Percentiles rank a stretch among this genome's conserved stretches.
These are phyloP conservation scores for Tinamus major DNA, from an alignment of 2,797 vertebrate genomes.

Conservation along the genomic window DNA sequence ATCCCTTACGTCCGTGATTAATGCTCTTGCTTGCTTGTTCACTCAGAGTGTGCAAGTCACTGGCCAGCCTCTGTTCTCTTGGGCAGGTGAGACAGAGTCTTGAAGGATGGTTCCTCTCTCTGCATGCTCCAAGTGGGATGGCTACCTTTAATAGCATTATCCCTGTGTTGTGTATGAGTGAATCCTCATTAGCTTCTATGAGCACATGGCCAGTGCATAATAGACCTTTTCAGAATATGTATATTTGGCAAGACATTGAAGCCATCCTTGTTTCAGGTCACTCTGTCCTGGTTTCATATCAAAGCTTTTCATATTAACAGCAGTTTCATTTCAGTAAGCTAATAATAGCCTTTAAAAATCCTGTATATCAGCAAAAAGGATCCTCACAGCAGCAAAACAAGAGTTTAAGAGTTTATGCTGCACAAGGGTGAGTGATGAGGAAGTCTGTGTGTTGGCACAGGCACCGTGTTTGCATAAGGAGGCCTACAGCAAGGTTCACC, in stretches of 20 bases:
- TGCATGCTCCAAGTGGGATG: background rate
- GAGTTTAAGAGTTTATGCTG: background rate
- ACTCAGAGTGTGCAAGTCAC: background rate
- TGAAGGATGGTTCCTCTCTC: background rate
- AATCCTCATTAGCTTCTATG: background rate
- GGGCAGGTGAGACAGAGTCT: background rate
- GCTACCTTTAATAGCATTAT: background rate
- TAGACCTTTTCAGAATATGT: background rate
- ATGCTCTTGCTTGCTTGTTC: background rate
- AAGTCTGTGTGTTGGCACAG: background rate
- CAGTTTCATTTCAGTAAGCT: conserved; percentile 39
- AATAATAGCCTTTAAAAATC: conserved; percentile 37
- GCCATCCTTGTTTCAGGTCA: background rate
- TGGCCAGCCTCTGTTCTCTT: background rate
- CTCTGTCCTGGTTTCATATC: conserved; percentile 38
- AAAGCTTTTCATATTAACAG: conserved; percentile 36
- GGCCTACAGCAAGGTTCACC: background rate
- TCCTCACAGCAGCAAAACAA: background rate
- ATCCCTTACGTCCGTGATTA: background rate
- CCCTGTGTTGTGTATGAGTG: background rate
- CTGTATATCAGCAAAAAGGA: background rate
- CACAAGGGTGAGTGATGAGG: background rate
- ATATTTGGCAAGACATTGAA: background rate
- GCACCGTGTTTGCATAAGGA: accelerated
- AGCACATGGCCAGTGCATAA: accelerated